These are phyloP conservation scores for Fragum whitleyi DNA, from an alignment of 2,888 invertebrate species.

Conservation along the genomic window DNA sequence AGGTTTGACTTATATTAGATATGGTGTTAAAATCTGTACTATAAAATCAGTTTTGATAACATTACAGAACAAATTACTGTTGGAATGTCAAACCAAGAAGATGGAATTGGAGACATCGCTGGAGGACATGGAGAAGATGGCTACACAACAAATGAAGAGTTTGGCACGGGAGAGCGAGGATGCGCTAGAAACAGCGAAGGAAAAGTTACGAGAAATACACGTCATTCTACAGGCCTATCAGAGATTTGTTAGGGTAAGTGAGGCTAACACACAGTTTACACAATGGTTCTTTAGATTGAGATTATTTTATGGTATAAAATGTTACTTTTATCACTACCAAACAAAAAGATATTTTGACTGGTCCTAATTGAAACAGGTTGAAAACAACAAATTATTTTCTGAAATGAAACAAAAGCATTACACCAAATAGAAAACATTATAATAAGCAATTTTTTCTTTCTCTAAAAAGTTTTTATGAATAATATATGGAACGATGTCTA, in stretches of 20 bases:
- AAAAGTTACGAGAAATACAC: constrained; percentile 76
- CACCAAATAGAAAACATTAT: too few species aligned
- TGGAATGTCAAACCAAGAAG: constrained; percentile 73
- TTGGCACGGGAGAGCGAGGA: constrained; percentile 83
- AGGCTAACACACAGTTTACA: not conserved
- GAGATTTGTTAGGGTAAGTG: constrained; percentile 79
- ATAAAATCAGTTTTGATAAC: not conserved
- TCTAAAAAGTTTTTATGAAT: too few species aligned
- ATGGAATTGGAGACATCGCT: constrained; percentile 76
- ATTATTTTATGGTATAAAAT: too few species aligned
- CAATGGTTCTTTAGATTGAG: not conserved
- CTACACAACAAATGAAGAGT: constrained; percentile 81
- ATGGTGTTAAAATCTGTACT: too few species aligned
- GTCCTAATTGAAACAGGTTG: too few species aligned
- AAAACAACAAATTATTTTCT: too few species aligned
- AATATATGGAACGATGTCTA: too few species aligned
- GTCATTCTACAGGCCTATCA: constrained; percentile 76
- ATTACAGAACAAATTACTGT: constrained; percentile 74
- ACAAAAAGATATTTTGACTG: too few species aligned
- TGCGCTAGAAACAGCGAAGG: constrained; percentile 82
- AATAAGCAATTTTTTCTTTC: too few species aligned
- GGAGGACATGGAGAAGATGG: constrained; percentile 79
- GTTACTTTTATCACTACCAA: too few species aligned
- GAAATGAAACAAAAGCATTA: too few species aligned
- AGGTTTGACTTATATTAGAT: too few species aligned